Base-by-base conservation (phyloP, 2,113 vertebrate genomes). In the Caracal caracal region DNA sequence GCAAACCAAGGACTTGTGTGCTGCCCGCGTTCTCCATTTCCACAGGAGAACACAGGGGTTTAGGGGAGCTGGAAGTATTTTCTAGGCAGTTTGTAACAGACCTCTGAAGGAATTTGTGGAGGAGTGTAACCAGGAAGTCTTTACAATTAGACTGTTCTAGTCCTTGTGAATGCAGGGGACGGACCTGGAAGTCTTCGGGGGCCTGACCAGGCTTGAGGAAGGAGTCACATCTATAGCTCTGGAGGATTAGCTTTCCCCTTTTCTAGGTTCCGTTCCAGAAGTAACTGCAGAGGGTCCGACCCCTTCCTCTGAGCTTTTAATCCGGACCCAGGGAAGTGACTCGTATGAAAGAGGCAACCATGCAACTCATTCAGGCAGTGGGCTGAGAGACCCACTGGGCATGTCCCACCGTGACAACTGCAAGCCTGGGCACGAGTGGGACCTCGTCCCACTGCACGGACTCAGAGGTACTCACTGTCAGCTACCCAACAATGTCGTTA, bases 11-110 rank as follows among this genome's bases (percentile, higher is more conserved):
- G 83, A 35, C 82, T 79, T 19, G 28, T 15, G 56, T 61, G 53
- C 81, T n/a, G 6, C n/a, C 30, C 53, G 37, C 33, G 51, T 59
- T 51, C 56, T 79, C 78, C 86, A n/a, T 28, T 49, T 87, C 73
- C 59, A 79, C 20, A 37, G 90, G 81, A 66, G 53, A 80, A 51
- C 28, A 7, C 1, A 3, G 82, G 81, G 56, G n/a, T n/a, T 49
- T 13, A 11, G 33, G 33, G 65, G 71, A 61, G 68, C 80, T 4
- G 43, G 61, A 88, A 56, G 68, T 49, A 63, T 53, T 83, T 86
- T 85, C 86, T 47, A 92, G 90, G 86, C 53, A 70, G 78, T 66
- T 88, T 81, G 4, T 19, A 90, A 90, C 6, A 65, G 68, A 92
- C 90, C 26, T 86, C n/a, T 40, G 56, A 30, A 87, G 89, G 47